Conservation (phyloP, 2,797 vertebrate species). For the Zenarchopterus dispar region DNA sequence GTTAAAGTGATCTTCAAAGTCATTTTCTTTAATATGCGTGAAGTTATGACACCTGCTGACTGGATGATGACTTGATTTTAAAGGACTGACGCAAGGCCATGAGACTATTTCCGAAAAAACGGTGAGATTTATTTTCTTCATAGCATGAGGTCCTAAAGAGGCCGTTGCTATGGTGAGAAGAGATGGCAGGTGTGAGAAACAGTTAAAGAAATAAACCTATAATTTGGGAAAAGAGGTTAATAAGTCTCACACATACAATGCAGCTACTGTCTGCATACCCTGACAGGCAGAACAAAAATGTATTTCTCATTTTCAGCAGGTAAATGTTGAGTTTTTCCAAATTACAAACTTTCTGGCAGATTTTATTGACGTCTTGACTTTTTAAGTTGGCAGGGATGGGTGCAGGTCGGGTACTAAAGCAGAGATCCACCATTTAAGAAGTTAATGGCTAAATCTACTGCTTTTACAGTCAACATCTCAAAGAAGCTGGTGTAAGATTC, state of each 20-base stretch:
- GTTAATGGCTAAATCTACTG: too few relatives aligned
- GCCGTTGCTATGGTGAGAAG: constrained; percentile 41
- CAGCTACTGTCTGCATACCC: not conserved
- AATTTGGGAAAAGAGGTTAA: constrained; percentile 7
- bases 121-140: constrained; percentile 21
- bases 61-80: constrained; percentile 56
- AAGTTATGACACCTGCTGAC: constrained; percentile 49
- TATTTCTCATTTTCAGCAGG: not conserved
- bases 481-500: too few relatives aligned
- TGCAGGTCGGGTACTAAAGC: too few relatives aligned
- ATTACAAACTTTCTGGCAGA: too few relatives aligned
- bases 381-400: too few relatives aligned
- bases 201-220: constrained; percentile 16
- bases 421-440: too few relatives aligned
- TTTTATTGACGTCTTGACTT: too few relatives aligned
- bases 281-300: not conserved
- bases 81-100: constrained; percentile 35
- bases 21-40: constrained; percentile 26
- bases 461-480: too few relatives aligned
- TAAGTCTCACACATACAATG: not conserved
- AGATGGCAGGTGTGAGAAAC: constrained; percentile 1
- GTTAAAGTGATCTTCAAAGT: constrained; percentile 61
- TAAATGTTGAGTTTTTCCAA: not conserved
- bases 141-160: constrained; percentile 10
- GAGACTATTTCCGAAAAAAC: constrained; percentile 33